These are phyloP conservation scores for Cheilosia impressa DNA, from an alignment of 2,888 invertebrate species.

Conservation along the genomic window DNA sequence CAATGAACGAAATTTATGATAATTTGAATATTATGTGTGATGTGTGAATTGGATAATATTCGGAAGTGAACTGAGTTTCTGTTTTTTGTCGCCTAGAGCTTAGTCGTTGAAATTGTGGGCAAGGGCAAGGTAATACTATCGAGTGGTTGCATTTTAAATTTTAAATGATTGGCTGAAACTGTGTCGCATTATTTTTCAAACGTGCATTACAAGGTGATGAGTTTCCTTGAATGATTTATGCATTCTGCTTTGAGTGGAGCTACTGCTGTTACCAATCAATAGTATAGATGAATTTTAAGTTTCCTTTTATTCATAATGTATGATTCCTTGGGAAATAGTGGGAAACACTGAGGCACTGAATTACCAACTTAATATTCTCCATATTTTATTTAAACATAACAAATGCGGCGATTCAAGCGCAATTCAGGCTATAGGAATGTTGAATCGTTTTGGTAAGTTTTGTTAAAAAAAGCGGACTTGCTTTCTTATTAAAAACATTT, in stretches of 20 bases:
- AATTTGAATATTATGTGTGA: constrained; percentile 6
- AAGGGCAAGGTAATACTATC: constrained; percentile 35
- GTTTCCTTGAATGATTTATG: not conserved
- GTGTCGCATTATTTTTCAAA: not conserved
- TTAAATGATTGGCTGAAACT: not conserved
- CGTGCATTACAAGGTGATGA: not conserved
- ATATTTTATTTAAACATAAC: too few relatives aligned
- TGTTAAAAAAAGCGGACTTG: too few relatives aligned
- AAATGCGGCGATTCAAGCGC: too few relatives aligned
- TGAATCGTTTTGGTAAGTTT: too few relatives aligned
- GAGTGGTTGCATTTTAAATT: too few relatives aligned
- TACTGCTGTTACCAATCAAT: not conserved
- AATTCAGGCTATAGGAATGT: too few relatives aligned
- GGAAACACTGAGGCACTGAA: too few relatives aligned
- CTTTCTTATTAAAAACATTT: too few relatives aligned
- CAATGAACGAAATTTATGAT: constrained; percentile 1
- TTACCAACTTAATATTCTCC: too few relatives aligned
- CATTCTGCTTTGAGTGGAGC: not conserved
- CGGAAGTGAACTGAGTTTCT: constrained; percentile 35
- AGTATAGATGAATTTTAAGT: not conserved
- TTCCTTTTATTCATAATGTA: too few relatives aligned
- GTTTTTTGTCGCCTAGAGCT: not conserved
- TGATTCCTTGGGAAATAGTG: too few relatives aligned
- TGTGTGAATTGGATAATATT: constrained; percentile 37
- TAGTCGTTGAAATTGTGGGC: constrained; percentile 17